Percentiles rank a stretch among this genome's conserved stretches.
These are phyloP conservation scores for Tanytarsus gracilentus DNA, from an alignment of 2,888 invertebrate species.

Conservation along the genomic window DNA sequence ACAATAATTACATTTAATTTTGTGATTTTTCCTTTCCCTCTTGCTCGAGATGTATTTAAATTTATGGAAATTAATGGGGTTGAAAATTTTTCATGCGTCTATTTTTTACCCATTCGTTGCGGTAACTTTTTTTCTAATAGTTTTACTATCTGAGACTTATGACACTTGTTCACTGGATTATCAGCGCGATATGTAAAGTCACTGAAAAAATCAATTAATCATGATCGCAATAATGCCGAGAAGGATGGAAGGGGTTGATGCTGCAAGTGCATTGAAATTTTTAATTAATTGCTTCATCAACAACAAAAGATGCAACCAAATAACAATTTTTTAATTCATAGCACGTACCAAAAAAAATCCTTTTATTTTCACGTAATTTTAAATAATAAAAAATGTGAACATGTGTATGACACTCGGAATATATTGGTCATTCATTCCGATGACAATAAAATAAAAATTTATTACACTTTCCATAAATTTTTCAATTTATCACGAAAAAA, in stretches of 20 bases:
- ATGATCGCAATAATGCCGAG: not conserved
- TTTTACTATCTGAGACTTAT: constrained; percentile 10
- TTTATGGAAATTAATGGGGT: constrained; percentile 29
- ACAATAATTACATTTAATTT: constrained; percentile 29
- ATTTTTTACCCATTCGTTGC: constrained; percentile 15
- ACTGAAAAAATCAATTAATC: constrained; percentile 20
- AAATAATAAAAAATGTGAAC: constrained; percentile 3
- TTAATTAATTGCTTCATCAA: constrained; percentile 23
- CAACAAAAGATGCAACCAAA: not conserved
- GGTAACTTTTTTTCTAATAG: constrained; percentile 12
- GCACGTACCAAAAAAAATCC: not conserved
- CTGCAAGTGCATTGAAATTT: not conserved
- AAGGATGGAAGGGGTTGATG: constrained; percentile 3
- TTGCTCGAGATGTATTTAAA: constrained; percentile 1
- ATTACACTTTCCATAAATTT: too few species aligned
- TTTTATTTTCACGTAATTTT: not conserved
- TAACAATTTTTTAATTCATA: not conserved
- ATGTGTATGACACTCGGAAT: constrained; percentile 12
- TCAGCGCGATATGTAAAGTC: constrained; percentile 1
- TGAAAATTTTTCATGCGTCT: constrained; percentile 9
- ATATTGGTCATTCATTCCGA: too few species aligned
- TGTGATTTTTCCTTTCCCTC: constrained; percentile 5
- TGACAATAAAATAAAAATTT: too few species aligned
- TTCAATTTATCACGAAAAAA: too few species aligned
- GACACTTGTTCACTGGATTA: constrained; percentile 24